Conservation (phyloP, 53 echinoderm and acorn worm genomes). For the Luidia sarsii region DNA sequence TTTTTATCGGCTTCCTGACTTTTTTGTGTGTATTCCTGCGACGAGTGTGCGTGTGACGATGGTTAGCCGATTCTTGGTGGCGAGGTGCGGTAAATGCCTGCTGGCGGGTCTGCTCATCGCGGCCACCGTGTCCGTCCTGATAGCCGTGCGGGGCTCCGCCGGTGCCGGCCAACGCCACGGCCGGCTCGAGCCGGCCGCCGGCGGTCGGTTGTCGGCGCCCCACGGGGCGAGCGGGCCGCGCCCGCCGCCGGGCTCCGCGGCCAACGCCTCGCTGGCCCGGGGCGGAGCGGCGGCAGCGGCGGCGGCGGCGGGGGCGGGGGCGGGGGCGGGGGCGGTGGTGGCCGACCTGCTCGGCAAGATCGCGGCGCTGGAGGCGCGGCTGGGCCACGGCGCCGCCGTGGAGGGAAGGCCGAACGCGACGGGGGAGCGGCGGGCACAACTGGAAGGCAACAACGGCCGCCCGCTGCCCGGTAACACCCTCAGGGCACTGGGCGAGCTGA, state of each 20-base stretch:
- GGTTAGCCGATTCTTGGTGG: background rate
- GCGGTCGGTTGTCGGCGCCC: no score
- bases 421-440: background rate
- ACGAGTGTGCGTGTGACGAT: no score
- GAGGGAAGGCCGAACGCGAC: background rate
- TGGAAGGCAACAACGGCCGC: background rate
- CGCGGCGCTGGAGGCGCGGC: background rate
- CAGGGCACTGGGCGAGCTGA: background rate
- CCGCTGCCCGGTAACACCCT: no score
- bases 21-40: no score
- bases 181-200: no score
- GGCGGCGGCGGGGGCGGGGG: no score
- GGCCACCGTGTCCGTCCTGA: background rate
- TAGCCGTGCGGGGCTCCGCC: background rate
- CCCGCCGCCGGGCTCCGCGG: no score
- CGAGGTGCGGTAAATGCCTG: background rate
- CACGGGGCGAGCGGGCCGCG: no score
- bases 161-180: background rate
- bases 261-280: no score
- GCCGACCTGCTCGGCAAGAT: background rate
- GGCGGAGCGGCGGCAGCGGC: no score
- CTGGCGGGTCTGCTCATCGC: background rate
- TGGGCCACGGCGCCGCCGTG: background rate
- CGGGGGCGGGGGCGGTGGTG: background rate
- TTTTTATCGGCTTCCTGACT: no score